A percentile compares a stretch with the other conserved stretches of the same genome.
Evolutionary conservation across 2,888 invertebrate species (phyloP).

Genomic region (Drosophila macrothrix): DNA sequence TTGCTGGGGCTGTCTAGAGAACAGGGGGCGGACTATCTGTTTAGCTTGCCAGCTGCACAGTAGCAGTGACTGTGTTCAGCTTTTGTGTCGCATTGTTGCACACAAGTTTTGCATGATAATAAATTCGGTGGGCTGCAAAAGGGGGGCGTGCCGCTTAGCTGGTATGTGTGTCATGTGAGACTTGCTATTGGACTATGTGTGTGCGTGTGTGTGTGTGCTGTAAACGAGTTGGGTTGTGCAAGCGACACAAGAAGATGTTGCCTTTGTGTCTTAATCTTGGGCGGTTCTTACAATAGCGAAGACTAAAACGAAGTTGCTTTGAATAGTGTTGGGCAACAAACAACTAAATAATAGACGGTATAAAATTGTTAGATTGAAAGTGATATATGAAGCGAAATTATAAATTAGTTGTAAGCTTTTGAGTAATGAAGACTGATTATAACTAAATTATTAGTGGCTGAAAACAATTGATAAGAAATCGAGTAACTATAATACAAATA

Average conservation of each 20-base stretch:
- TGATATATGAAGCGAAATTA: constrained; percentile 15
- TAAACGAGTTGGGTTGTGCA: constrained; percentile 47
- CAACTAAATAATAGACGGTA: constrained; percentile 27
- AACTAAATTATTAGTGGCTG: background rate
- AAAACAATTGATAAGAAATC: background rate
- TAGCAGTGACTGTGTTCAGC: constrained; percentile 47
- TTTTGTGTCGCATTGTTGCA: constrained; percentile 73
- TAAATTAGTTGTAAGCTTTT: background rate
- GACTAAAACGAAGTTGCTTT: background rate
- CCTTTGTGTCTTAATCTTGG: constrained; percentile 32
- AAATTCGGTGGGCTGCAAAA: constrained; percentile 47
- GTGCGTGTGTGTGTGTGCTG: constrained; percentile 24
- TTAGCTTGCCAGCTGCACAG: constrained; percentile 63
- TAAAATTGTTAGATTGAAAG: constrained; percentile 17
- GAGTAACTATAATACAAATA: background rate
- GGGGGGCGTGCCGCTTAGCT: constrained; percentile 44
- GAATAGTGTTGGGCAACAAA: constrained; percentile 31
- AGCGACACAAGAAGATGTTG: constrained; percentile 51
- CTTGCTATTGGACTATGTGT: constrained; percentile 11
- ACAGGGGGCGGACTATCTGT: background rate
- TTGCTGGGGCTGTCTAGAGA: constrained; percentile 6
- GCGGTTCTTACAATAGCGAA: constrained; percentile 36
- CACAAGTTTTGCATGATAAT: constrained; percentile 75
- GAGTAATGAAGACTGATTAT: background rate
- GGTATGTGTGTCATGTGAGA: constrained; percentile 61